A percentile compares a stretch with the other conserved stretches of the same genome.
These are phyloP conservation scores for Malacoctenus gilli DNA, from an alignment of 2,797 vertebrate species.

Conservation along the genomic window DNA sequence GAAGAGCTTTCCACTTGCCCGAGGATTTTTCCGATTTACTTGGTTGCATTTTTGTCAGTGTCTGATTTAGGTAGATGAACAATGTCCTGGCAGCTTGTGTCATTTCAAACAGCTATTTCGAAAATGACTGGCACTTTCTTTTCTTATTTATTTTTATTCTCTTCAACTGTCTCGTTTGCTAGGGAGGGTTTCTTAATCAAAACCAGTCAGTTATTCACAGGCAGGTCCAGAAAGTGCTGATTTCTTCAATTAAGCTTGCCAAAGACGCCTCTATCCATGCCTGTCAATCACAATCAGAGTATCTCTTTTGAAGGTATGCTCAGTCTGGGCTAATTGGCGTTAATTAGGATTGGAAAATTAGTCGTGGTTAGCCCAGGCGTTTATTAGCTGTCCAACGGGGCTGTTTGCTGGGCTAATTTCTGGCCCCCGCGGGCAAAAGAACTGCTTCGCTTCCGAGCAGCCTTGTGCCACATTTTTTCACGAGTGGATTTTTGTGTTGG, in stretches of 20 bases:
- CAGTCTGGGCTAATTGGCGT: background rate
- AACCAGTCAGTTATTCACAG: background rate
- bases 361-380: background rate
- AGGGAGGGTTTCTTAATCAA: too few relatives aligned
- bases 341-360: background rate
- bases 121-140: constrained; percentile 7
- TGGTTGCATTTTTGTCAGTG: background rate
- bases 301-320: too few relatives aligned
- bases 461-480: background rate
- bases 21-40: background rate
- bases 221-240: background rate
- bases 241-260: constrained; percentile 3
- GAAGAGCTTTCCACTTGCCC: background rate
- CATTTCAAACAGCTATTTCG: too few relatives aligned
- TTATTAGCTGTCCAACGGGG: background rate
- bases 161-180: too few relatives aligned
- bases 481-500: background rate
- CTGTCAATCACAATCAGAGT: too few relatives aligned
- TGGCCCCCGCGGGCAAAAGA: background rate
- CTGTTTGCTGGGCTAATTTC: constrained; percentile 1
- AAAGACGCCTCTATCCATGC: too few relatives aligned
- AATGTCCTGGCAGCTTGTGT: background rate
- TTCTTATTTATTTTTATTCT: constrained; percentile 9
- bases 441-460: background rate
- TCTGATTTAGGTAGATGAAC: background rate